phyloP scores from a whole-genome alignment of 2,113 vertebrate species.

The Dromiciops gliroides region DNA sequence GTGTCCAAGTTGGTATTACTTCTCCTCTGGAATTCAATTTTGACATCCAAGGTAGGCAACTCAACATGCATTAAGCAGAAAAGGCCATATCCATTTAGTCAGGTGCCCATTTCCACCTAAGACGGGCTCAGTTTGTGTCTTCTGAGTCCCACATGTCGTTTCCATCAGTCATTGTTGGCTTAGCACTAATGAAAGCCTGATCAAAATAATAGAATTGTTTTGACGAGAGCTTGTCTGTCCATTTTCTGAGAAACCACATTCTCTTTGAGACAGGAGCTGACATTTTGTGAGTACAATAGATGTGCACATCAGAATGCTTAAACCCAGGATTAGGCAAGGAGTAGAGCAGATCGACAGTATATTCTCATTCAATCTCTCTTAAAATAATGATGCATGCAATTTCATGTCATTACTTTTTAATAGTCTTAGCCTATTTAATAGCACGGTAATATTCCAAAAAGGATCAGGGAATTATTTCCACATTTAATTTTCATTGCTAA shows the following conservation, averaged over 20 bases:
- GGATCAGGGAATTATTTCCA: conserved; percentile 83
- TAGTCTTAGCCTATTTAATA: conserved; percentile 85
- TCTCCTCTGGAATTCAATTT: background rate
- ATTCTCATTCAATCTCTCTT: conserved; percentile 83
- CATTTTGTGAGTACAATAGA: conserved; percentile 74
- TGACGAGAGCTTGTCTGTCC: conserved; percentile 15
- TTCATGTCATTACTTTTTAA: conserved; percentile 85
- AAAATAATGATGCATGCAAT: conserved; percentile 86
- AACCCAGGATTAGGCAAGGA: conserved; percentile 75
- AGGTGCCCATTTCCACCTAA: background rate
- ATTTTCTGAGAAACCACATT: conserved; percentile 63
- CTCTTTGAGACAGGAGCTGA: conserved; percentile 69
- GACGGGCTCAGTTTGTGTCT: conserved; percentile 8
- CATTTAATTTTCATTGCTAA: conserved; percentile 84
- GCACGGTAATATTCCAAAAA: conserved; percentile 86
- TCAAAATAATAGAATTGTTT: conserved; percentile 1
- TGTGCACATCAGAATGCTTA: conserved; percentile 60
- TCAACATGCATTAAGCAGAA: background rate
- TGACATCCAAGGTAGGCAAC: background rate
- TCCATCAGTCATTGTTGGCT: conserved; percentile 50
- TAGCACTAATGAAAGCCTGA: conserved; percentile 37
- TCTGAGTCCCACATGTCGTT: background rate
- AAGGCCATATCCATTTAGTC: background rate
- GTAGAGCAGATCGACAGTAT: conserved; percentile 77
- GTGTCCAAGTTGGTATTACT: background rate